Evolutionary conservation across 2,797 vertebrate species (phyloP).

Genomic region (Sebastes minor): DNA sequence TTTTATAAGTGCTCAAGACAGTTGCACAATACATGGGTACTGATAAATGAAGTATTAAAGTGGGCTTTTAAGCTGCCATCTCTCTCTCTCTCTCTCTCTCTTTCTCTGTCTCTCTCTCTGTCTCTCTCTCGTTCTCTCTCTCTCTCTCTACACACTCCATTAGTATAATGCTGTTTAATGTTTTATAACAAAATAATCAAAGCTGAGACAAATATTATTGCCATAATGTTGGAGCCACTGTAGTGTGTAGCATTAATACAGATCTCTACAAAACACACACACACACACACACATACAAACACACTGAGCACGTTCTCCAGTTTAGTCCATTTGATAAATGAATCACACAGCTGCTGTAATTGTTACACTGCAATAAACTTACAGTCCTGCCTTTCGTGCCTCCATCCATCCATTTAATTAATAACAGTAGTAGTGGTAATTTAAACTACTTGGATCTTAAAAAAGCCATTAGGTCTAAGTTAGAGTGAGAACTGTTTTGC

Average conservation of each 20-base stretch:
- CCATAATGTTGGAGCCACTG: neutral
- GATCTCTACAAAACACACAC: neutral
- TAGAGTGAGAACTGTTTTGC: neutral
- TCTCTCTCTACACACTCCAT: constrained; percentile 6
- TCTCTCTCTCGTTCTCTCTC: neutral
- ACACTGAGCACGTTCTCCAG: neutral
- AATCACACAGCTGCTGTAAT: neutral
- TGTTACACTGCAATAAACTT: neutral
- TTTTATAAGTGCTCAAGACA: constrained; percentile 46
- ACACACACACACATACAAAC: neutral
- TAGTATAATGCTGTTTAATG: constrained; percentile 47
- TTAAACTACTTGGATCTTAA: neutral
- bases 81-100: neutral
- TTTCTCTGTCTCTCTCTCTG: neutral
- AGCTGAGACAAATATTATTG: constrained; percentile 16
- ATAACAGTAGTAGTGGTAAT: neutral
- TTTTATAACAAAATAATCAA: constrained; percentile 51
- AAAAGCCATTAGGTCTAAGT: neutral
- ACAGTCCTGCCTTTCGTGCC: neutral
- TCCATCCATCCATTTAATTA: neutral
- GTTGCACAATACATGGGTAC: constrained; percentile 32
- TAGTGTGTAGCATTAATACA: neutral
- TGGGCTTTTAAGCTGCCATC: constrained; percentile 58
- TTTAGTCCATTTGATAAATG: constrained; percentile 15
- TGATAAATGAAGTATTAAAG: constrained; percentile 47